A percentile compares a stretch with the other conserved stretches of the same genome.
Conservation (phyloP, 1,140 invertebrate species). For the Procambarus virginalis region DNA sequence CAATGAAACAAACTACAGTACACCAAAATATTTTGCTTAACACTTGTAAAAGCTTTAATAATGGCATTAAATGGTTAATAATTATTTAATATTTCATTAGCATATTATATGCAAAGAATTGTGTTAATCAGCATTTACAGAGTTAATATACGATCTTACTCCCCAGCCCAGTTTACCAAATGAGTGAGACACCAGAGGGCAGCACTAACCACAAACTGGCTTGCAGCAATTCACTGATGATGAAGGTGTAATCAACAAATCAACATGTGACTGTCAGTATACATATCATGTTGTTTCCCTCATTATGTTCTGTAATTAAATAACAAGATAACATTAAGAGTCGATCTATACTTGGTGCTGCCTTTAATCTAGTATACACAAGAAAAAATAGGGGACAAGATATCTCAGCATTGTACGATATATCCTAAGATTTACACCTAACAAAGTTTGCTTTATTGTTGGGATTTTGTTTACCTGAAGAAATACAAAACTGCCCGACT, state of each 20-base stretch:
- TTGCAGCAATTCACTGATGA: neutral
- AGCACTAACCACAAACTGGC: neutral
- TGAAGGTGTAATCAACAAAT: neutral
- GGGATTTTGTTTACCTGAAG: neutral
- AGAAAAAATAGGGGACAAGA: no score
- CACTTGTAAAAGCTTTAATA: no score
- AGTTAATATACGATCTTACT: no score
- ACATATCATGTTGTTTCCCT: neutral
- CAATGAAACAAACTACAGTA: no score
- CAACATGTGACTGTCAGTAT: neutral
- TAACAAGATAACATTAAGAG: neutral
- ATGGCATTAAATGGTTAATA: no score
- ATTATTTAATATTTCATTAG: no score
- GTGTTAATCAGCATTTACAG: no score
- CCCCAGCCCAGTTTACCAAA: no score
- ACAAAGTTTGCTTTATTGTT: neutral
- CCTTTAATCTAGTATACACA: no score
- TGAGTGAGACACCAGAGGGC: neutral
- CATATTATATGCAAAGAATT: no score
- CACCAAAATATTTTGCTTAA: no score
- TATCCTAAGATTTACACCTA: neutral
- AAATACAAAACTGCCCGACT: neutral
- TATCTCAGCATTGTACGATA: no score
- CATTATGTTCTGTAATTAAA: conserved; percentile 1
- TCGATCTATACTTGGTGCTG: neutral